Evolutionary conservation across 2,888 invertebrate species (phyloP).

Genomic region (Agriopis aurantiaria): DNA sequence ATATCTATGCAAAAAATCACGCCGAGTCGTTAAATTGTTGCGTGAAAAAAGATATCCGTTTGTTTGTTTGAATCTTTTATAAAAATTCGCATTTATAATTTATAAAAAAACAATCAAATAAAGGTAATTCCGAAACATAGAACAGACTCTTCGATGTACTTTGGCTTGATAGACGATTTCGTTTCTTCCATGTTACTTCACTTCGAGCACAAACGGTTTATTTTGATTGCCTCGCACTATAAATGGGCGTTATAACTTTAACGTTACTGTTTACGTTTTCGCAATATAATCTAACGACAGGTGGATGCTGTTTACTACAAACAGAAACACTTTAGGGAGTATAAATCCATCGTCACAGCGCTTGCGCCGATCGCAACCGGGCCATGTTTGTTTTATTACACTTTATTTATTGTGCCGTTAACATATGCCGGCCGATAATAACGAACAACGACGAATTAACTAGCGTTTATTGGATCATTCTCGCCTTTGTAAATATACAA

Average conservation of each 20-base stretch:
- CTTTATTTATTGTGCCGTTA: slow-evolving; percentile 63
- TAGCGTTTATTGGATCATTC: slow-evolving; percentile 49
- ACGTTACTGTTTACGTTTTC: slow-evolving; percentile 52
- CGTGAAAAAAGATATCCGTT: no score
- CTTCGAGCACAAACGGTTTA: slow-evolving; percentile 26
- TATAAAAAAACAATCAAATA: neutral
- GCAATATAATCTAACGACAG: slow-evolving; percentile 70
- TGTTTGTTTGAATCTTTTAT: no score
- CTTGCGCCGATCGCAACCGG: slow-evolving; percentile 62
- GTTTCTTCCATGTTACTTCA: slow-evolving; percentile 17
- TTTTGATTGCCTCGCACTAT: slow-evolving; percentile 43
- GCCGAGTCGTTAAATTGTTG: no score
- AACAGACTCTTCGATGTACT: neutral
- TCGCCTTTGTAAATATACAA: slow-evolving; percentile 47
- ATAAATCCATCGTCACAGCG: slow-evolving; percentile 70
- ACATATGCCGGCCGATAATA: slow-evolving; percentile 54
- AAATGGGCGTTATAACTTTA: slow-evolving; percentile 40
- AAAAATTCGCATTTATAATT: no score
- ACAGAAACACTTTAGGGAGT: slow-evolving; percentile 56
- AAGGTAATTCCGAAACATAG: no score
- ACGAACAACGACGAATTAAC: slow-evolving; percentile 50
- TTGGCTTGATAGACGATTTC: no score
- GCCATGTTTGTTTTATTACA: slow-evolving; percentile 70
- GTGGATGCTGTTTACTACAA: slow-evolving; percentile 60
- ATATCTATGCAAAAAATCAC: no score